Base-by-base conservation (phyloP, 2,113 vertebrate genomes). In the Sorex fumeus region DNA sequence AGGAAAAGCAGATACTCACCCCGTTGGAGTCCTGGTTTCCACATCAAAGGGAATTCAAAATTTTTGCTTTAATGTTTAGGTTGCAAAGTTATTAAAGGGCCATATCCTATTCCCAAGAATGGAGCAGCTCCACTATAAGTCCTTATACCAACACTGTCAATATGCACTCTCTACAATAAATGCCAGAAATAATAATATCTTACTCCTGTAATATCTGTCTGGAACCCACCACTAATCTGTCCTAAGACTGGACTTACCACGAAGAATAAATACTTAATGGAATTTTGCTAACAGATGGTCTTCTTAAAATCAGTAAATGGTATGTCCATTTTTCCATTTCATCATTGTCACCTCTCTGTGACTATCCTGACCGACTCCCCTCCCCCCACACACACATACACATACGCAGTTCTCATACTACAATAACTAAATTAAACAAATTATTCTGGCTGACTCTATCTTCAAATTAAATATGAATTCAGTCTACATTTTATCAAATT, bases 391-490 rank as follows among this genome's bases (percentile, higher is more conserved):
- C 40, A 40, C 40, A 40, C 40, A 40, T 7, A 40, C 40, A 40
- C 40, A n/a, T n/a, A n/a, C n/a, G n/a, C n/a, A n/a, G n/a, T 40
- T 81, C 10, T 77, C 21, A 47, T 30, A 36, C n/a, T 47, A 79
- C 27, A 62, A 0, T 87, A 15, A 53, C 62, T 78, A 53, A 27
- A 11, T 83, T 87, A 75, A 53, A 45, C 25, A 75, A 89, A 53
- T 0, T 1, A 50, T 71, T 9, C 40, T 40, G 7, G 40, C 71
- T 89, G n/a, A 3, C 10, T 74, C 27, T 40, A 13, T 71, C 50
- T 83, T 69, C 27, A 89, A 19, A 47, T 86, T 80, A 57, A 70
- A 67, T 84, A 47, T 84, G 43, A 7, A 91, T 28, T 84, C 45
- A 77, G 43, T 78, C 15, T 34, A 79, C 45, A 45, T 27, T 36